These are phyloP conservation scores for Synanthedon formicaeformis DNA, from an alignment of 2,888 invertebrate species.

Conservation along the genomic window DNA sequence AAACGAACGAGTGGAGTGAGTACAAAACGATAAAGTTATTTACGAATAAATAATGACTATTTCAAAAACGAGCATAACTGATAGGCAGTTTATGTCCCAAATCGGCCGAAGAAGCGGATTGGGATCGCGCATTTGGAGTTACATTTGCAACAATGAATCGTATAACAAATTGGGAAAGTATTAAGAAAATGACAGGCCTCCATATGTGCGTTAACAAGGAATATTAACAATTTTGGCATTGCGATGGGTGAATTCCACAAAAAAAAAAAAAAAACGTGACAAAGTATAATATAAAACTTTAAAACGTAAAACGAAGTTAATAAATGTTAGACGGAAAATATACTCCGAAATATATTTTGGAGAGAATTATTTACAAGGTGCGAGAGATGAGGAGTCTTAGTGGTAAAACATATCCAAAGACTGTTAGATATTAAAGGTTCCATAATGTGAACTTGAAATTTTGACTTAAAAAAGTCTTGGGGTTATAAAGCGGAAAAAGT, in stretches of 20 bases:
- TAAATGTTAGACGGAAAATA: background rate
- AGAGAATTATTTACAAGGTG: constrained; percentile 64
- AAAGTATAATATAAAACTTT: background rate
- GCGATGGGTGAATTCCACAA: background rate
- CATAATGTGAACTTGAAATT: constrained; percentile 41
- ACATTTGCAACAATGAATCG: too few relatives aligned
- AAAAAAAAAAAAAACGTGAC: background rate
- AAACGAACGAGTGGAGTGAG: constrained; percentile 45
- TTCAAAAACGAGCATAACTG: too few relatives aligned
- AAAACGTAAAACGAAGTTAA: background rate
- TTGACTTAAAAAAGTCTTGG: constrained; percentile 52
- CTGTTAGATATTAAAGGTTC: constrained; percentile 65
- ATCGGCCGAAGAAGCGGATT: background rate
- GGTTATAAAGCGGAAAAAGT: constrained; percentile 51
- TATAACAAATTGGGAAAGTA: too few relatives aligned
- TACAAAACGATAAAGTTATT: constrained; percentile 49
- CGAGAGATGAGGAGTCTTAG: constrained; percentile 62
- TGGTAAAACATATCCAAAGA: constrained; percentile 67
- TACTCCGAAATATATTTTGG: constrained; percentile 68
- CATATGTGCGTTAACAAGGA: background rate
- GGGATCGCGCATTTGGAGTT: too few relatives aligned
- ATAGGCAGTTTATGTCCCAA: background rate
- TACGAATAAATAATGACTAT: constrained; percentile 19
- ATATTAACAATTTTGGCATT: background rate
- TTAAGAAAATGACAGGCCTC: background rate